Percentiles rank a stretch among this genome's conserved stretches.
phyloP scores from a whole-genome alignment of 1,140 invertebrate genomes.

The Psilanteris sp. region DNA sequence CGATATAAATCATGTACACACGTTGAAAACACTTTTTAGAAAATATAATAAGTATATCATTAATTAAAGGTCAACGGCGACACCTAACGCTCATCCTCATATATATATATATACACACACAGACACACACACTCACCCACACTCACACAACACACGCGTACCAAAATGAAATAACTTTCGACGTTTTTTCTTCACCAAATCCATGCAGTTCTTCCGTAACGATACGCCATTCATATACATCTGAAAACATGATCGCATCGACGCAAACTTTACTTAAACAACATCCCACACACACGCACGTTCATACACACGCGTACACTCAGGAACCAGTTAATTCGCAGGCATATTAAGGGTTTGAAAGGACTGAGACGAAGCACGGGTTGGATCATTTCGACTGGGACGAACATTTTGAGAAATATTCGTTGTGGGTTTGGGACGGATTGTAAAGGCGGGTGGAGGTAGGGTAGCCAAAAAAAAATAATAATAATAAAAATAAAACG shows the following conservation, averaged over 20 bases:
- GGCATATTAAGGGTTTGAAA: slow-evolving; percentile 27
- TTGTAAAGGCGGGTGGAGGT: slow-evolving; percentile 22
- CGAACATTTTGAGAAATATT: slow-evolving; percentile 29
- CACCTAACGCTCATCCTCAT: no score
- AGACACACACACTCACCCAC: no score
- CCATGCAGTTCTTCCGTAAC: slow-evolving; percentile 22
- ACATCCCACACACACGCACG: no score
- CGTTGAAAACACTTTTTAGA: slow-evolving; percentile 64
- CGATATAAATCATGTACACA: slow-evolving; percentile 65
- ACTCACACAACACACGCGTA: no score
- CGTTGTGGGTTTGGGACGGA: slow-evolving; percentile 19
- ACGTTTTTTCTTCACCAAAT: slow-evolving; percentile 30
- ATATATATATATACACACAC: slow-evolving; percentile 8
- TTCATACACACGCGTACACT: slow-evolving; percentile 10
- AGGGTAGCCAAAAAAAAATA: slow-evolving; percentile 21
- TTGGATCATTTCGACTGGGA: slow-evolving; percentile 30
- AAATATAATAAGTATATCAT: slow-evolving; percentile 61
- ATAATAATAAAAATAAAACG: slow-evolving; percentile 35
- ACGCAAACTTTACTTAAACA: no score
- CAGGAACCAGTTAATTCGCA: slow-evolving; percentile 7
- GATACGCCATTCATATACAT: slow-evolving; percentile 12
- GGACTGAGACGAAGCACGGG: slow-evolving; percentile 16
- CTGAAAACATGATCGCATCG: no score
- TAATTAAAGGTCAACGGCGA: slow-evolving; percentile 41
- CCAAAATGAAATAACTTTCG: slow-evolving; percentile 15